Evolutionary conservation across 2,888 invertebrate genomes (phyloP).

Genomic region (Dusona sp.): DNA sequence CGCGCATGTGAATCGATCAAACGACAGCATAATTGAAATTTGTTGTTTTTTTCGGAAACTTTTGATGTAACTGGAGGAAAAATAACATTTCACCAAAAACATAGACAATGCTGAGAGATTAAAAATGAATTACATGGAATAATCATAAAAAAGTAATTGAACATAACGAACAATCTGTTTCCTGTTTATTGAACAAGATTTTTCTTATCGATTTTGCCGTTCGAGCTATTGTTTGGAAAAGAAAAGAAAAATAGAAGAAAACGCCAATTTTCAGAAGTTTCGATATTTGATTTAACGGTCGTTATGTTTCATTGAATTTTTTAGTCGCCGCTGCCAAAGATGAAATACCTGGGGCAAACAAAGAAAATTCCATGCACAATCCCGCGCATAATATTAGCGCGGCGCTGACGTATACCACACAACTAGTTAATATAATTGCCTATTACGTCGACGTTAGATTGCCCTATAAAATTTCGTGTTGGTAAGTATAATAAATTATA

Average conservation of each 20-base stretch:
- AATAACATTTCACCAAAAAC: background rate
- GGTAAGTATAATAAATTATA: slow-evolving; percentile 83
- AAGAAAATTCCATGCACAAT: slow-evolving; percentile 87
- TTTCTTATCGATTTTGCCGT: background rate
- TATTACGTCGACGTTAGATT: slow-evolving; percentile 93
- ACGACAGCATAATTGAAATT: background rate
- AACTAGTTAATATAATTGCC: slow-evolving; percentile 92
- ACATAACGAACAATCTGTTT: too few species aligned
- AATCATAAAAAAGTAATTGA: background rate
- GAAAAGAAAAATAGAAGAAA: background rate
- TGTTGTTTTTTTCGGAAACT: background rate
- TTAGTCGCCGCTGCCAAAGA: slow-evolving; percentile 87
- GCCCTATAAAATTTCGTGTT: slow-evolving; percentile 90
- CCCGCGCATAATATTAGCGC: slow-evolving; percentile 91
- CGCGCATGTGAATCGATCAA: background rate
- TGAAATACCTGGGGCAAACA: slow-evolving; percentile 85
- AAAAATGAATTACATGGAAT: background rate
- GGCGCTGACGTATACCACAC: slow-evolving; percentile 94
- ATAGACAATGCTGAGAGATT: too few species aligned
- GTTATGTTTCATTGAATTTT: slow-evolving; percentile 67
- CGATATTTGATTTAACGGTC: background rate
- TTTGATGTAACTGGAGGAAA: background rate
- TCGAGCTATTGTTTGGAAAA: background rate
- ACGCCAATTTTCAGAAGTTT: background rate
- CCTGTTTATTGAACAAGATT: too few species aligned